Percentiles rank a stretch among this genome's conserved stretches.
Evolutionary conservation across 2,888 invertebrate genomes (phyloP).

Genomic region (Biston betularia): DNA sequence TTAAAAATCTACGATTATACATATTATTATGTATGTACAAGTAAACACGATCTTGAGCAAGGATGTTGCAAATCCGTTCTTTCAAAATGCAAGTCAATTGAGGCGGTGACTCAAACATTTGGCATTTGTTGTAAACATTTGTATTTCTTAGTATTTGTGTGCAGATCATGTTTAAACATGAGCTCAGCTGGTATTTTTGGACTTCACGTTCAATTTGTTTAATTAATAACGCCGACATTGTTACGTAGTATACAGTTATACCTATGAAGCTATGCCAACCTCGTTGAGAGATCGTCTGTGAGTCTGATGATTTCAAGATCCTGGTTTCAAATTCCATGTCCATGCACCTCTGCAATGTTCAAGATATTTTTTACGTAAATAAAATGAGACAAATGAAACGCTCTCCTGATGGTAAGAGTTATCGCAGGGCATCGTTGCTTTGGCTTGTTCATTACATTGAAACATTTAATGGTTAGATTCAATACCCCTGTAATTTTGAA

Average conservation of each 20-base stretch:
- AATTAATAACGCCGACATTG: slow-evolving; percentile 22
- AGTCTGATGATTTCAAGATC: too few species aligned
- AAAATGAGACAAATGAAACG: too few species aligned
- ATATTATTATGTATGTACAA: slow-evolving; percentile 2
- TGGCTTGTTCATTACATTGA: too few species aligned
- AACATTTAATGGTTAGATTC: too few species aligned
- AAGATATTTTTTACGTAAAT: too few species aligned
- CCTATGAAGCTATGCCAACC: too few species aligned
- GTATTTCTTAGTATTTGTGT: slow-evolving; percentile 36
- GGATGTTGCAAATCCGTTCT: slow-evolving; percentile 33
- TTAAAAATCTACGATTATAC: background rate
- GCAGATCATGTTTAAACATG: slow-evolving; percentile 34
- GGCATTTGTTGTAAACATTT: slow-evolving; percentile 45
- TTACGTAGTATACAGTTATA: slow-evolving; percentile 10
- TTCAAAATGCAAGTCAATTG: slow-evolving; percentile 27
- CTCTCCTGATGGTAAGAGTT: too few species aligned
- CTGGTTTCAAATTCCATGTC: too few species aligned
- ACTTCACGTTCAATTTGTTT: slow-evolving; percentile 30
- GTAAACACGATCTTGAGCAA: slow-evolving; percentile 21
- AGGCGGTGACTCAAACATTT: slow-evolving; percentile 51
- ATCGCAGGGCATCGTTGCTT: too few species aligned
- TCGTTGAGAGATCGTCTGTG: too few species aligned
- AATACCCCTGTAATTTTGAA: too few species aligned
- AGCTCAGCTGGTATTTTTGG: slow-evolving; percentile 33
- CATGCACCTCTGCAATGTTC: too few species aligned